Conservation (phyloP, 1,140 invertebrate genomes). For the Cyrtorhinus lividipennis region DNA sequence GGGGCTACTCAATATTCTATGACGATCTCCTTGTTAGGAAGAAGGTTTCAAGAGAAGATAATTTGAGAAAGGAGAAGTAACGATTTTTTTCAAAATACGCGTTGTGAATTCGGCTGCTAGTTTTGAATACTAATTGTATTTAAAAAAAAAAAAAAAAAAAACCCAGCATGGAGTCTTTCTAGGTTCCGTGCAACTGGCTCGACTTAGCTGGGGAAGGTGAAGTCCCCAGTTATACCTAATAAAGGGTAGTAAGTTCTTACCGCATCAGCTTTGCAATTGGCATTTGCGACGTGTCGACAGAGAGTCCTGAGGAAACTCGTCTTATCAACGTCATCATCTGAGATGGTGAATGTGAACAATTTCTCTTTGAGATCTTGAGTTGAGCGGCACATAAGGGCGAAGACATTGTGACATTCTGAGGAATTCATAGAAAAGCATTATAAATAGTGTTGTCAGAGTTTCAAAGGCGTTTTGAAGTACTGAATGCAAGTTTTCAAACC, state of each 20-base stretch:
- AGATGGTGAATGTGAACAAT: conserved; percentile 71
- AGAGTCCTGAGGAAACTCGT: conserved; percentile 60
- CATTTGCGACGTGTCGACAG: conserved; percentile 77
- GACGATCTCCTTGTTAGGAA: too few relatives aligned
- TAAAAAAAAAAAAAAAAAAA: too few relatives aligned
- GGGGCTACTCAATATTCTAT: not conserved
- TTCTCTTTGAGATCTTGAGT: conserved; percentile 76
- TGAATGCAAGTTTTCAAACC: too few relatives aligned
- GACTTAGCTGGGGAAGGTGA: too few relatives aligned
- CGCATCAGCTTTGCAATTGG: conserved; percentile 65
- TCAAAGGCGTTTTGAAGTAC: not conserved
- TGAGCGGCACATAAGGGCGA: conserved; percentile 69
- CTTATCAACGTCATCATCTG: conserved; percentile 66
- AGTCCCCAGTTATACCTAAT: too few relatives aligned
- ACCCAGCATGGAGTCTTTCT: too few relatives aligned
- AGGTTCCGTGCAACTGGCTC: too few relatives aligned
- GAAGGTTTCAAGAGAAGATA: too few relatives aligned
- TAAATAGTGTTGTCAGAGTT: not conserved
- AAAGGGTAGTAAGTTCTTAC: conserved; percentile 47
- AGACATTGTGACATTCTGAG: conserved; percentile 69
- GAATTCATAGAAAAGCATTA: conserved; percentile 18
- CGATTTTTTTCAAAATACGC: too few relatives aligned
- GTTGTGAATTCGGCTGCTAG: too few relatives aligned
- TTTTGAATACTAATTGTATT: too few relatives aligned
- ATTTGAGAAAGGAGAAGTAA: too few relatives aligned